Evolutionary conservation across 2,797 vertebrate genomes (phyloP).

Genomic region (Hippocampus kuda): DNA sequence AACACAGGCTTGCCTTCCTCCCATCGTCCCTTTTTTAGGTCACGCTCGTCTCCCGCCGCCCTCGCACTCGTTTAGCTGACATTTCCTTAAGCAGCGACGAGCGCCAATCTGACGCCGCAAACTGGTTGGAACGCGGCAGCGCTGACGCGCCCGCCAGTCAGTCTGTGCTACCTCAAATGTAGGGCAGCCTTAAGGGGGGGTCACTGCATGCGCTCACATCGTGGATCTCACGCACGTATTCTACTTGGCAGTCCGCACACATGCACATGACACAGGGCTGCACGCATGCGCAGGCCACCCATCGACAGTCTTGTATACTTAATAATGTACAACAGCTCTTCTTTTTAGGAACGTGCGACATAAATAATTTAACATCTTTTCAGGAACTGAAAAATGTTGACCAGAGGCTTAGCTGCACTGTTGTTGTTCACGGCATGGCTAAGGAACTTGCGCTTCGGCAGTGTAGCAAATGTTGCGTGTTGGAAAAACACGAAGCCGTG

Average conservation of each 20-base stretch:
- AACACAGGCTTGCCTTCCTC: not conserved
- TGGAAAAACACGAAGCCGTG: too few relatives aligned
- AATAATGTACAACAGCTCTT: not conserved
- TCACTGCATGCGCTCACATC: not conserved
- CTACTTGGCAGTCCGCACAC: not conserved
- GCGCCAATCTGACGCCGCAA: not conserved
- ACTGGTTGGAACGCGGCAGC: not conserved
- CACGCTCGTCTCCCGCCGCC: not conserved
- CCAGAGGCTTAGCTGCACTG: not conserved
- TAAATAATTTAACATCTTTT: not conserved
- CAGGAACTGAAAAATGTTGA: not conserved
- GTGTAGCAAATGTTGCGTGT: too few relatives aligned
- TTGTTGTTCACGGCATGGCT: not conserved
- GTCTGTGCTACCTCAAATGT: not conserved
- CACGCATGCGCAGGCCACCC: not conserved
- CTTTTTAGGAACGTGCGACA: not conserved
- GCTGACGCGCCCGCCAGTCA: not conserved
- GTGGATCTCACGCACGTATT: not conserved
- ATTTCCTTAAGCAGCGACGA: constrained; percentile 1
- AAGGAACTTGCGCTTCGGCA: not conserved
- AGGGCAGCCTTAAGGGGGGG: not conserved
- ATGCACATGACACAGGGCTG: too few relatives aligned
- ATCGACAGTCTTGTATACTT: not conserved
- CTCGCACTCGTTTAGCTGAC: not conserved
- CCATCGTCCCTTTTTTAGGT: not conserved